Evolutionary conservation across 2,113 vertebrate species (phyloP), one percentile per base, ranked within the genome.

Genomic region (Pithys albifrons): DNA sequence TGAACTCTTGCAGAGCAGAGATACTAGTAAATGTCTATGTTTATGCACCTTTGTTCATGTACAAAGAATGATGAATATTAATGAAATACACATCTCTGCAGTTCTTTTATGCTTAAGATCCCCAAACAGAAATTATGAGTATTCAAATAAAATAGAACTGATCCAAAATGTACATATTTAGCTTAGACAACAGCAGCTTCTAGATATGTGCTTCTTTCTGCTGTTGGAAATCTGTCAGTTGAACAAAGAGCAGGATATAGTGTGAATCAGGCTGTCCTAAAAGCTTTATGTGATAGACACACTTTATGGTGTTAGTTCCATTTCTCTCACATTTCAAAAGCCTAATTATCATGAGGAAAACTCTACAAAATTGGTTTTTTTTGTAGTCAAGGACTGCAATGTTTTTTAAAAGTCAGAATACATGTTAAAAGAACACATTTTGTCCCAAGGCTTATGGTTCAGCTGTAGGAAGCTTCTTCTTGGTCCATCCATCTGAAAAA

Each of bases 81-180:
- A 91, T 93, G 85, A 93, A 93, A 95, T 58, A 57, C 91, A 89
- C 33, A 69, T 78, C 58, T 82, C 62, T 66, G 25, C 73, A 89
- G 90, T 79, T 76, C 88, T 93, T 82, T 96, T 86, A 93, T 33
- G 70, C 48, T 95, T 93, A 92, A 89, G 91, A 95, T 72, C 58
- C 43, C 28, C 62, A 75, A 87, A 73, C 70, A 96, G 74, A 93
- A 91, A 88, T 73, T 96, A 78, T 52, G 86, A 95, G 83, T 85
- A 81, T 92, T 93, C 80, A 96, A 58, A 87, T 80, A 87, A 96
- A 92, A 72, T 62, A 94, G 91, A 92, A 92, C 77, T 87, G 70
- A 93, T 91, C 76, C 83, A 61, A 96, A 95, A 95, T 89, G 79
- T 94, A 92, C 88, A 82, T 96, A 92, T 96, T 96, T 93, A 91